phyloP scores from a whole-genome alignment of 2,113 vertebrate species.

The Platycercus adscitus region DNA sequence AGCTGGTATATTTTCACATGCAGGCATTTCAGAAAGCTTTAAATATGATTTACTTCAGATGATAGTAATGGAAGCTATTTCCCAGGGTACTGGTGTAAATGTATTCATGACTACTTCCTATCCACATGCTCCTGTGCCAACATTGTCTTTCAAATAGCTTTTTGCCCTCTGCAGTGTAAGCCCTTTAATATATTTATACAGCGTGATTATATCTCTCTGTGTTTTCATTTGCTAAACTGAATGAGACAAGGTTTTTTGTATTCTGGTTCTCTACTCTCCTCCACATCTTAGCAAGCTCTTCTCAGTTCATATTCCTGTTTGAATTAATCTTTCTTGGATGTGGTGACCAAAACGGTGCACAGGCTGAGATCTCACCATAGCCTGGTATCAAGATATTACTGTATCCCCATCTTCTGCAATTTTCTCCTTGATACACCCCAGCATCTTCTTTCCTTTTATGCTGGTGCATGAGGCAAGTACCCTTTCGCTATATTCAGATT shows the following conservation, averaged over 20 bases:
- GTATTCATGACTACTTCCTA: neutral
- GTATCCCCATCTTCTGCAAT: neutral
- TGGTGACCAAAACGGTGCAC: neutral
- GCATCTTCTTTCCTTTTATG: neutral
- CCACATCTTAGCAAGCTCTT: neutral
- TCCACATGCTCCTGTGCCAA: neutral
- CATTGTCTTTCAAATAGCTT: constrained; percentile 18
- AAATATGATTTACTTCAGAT: neutral
- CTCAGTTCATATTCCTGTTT: neutral
- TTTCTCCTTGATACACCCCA: neutral
- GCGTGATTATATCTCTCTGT: neutral
- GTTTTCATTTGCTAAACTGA: neutral
- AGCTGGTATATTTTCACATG: neutral
- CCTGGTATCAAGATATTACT: neutral
- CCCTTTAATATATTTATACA: neutral
- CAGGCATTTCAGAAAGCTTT: neutral
- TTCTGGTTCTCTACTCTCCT: neutral
- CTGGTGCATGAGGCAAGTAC: neutral
- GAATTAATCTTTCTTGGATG: neutral
- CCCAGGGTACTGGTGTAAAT: neutral
- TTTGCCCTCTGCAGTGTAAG: neutral
- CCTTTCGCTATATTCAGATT: neutral
- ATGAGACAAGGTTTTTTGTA: neutral
- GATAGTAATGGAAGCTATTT: neutral
- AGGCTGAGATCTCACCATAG: neutral